Evolutionary conservation across 2,888 invertebrate genomes (phyloP).

Genomic region (Carterocephalus palaemon): DNA sequence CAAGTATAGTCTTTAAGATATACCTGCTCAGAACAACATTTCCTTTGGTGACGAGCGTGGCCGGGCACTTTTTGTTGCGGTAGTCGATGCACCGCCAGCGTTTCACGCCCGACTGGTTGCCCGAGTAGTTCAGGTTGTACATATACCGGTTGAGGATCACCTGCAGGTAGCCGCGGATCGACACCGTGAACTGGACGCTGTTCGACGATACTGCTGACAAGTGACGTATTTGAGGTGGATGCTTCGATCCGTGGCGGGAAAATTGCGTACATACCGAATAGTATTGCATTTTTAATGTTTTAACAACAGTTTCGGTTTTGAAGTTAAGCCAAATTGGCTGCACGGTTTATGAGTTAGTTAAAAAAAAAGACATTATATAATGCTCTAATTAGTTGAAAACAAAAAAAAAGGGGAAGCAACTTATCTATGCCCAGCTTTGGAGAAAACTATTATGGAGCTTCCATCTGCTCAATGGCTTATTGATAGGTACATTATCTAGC

Average conservation of each 20-base stretch:
- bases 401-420: not conserved
- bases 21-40: constrained; percentile 69
- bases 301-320: not conserved
- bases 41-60: constrained; percentile 63
- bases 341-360: no score
- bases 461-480: no score
- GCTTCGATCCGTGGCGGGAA: no score
- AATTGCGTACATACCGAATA: no score
- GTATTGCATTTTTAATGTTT: not conserved
- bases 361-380: not conserved
- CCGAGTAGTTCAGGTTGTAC: constrained; percentile 62
- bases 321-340: no score
- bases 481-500: no score
- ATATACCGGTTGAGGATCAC: constrained; percentile 70
- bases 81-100: constrained; percentile 76
- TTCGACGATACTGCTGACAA: constrained; percentile 39
- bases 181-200: constrained; percentile 66
- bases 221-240: no score
- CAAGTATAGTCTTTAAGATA: no score
- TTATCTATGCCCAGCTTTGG: not conserved
- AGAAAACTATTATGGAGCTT: not conserved
- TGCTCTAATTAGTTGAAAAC: no score
- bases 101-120: constrained; percentile 43
- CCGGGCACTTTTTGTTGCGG: constrained; percentile 62
- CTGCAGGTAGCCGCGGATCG: constrained; percentile 70